A percentile compares a stretch with the other conserved stretches of the same genome.
These are phyloP conservation scores for Ceriagrion tenellum DNA, from an alignment of 2,888 invertebrate species.

Conservation along the genomic window DNA sequence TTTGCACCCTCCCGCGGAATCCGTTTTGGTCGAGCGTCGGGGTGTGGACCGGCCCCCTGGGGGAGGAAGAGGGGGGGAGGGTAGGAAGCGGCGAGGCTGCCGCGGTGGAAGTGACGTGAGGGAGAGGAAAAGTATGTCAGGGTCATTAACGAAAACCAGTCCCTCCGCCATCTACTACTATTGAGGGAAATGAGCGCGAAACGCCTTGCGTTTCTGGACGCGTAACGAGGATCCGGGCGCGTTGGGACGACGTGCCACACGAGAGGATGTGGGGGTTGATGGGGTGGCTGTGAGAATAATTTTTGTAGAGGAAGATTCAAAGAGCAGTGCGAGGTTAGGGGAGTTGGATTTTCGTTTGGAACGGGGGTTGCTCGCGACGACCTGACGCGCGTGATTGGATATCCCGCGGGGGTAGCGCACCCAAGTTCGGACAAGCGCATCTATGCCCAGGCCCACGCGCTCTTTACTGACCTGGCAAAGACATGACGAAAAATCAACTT, in stretches of 20 bases:
- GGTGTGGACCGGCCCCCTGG: not conserved
- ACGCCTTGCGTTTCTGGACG: constrained; percentile 46
- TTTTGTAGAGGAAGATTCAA: not conserved
- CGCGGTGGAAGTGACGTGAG: not conserved
- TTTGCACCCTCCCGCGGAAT: not conserved
- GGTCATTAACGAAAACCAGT: constrained; percentile 16
- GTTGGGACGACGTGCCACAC: not conserved
- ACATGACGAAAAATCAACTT: no score
- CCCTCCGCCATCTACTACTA: not conserved
- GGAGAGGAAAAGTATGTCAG: constrained; percentile 32
- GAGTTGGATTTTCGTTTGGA: not conserved
- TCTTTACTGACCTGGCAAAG: no score
- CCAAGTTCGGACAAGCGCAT: no score
- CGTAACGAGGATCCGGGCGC: constrained; percentile 17
- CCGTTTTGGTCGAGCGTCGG: not conserved
- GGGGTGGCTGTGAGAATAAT: not conserved
- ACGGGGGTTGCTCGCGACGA: not conserved
- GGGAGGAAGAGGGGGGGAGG: not conserved
- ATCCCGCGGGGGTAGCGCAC: no score
- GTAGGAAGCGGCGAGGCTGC: not conserved
- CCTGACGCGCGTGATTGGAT: not conserved
- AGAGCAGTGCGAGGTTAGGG: not conserved
- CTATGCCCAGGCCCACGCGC: no score
- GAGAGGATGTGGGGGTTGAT: not conserved
- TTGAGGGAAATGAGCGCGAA: constrained; percentile 38